phyloP scores from a whole-genome alignment of 2,113 vertebrate species.

The Scartelaos histophorus region DNA sequence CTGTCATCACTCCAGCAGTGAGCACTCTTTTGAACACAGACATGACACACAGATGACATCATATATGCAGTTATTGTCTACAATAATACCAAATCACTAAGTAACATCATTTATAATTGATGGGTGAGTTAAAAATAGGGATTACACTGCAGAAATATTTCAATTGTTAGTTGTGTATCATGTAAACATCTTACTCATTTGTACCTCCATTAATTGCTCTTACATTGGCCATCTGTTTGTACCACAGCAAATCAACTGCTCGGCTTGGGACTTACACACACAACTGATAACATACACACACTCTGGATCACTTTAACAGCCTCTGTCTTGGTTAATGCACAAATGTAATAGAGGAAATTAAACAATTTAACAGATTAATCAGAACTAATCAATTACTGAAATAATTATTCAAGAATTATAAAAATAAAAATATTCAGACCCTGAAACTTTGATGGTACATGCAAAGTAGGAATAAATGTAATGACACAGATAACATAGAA shows the following conservation, averaged over 20 bases:
- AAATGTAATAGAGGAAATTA: too few species aligned
- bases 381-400: too few species aligned
- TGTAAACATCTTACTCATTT: background rate
- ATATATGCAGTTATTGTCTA: conserved; percentile 27
- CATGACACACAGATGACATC: conserved; percentile 53
- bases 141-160: background rate
- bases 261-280: background rate
- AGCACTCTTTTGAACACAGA: conserved; percentile 39
- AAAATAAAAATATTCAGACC: too few species aligned
- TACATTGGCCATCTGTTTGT: background rate
- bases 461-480: too few species aligned
- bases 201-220: background rate
- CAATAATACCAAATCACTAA: background rate
- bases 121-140: background rate
- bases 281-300: background rate
- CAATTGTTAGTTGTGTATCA: background rate
- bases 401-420: background rate
- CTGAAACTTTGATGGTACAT: too few species aligned
- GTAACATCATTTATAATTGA: background rate
- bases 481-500: too few species aligned
- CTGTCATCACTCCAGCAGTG: conserved; percentile 55
- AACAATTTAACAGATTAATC: too few species aligned
- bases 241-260: background rate
- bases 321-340: background rate
- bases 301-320: background rate